Conservation (phyloP, 2,797 vertebrate species). For the Hippoglossus hippoglossus region DNA sequence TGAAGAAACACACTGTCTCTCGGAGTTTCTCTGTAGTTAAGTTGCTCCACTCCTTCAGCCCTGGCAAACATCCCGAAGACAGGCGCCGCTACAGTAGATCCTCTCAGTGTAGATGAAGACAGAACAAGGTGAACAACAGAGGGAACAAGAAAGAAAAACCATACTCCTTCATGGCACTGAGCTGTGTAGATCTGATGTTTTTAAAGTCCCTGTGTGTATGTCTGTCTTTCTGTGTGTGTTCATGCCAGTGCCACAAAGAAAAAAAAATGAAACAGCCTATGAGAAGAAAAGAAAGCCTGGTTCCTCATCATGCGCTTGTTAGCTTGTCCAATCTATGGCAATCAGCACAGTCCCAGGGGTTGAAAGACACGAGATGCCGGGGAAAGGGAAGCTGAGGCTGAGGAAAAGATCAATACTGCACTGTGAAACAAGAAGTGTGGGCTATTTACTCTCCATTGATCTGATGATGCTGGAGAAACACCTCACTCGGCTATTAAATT, state of each 20-base stretch:
- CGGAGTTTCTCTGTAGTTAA: conserved; percentile 64
- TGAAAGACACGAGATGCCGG: conserved; percentile 94
- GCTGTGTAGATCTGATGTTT: conserved; percentile 81
- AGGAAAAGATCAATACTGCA: conserved; percentile 99
- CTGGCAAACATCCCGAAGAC: conserved; percentile 68
- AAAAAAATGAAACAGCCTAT: conserved; percentile 82
- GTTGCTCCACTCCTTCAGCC: conserved; percentile 77
- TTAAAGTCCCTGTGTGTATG: conserved; percentile 81
- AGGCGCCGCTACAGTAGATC: conserved; percentile 67
- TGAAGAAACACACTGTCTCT: conserved; percentile 71
- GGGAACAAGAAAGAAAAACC: conserved; percentile 76
- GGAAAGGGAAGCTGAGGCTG: conserved; percentile 94
- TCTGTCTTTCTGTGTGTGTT: conserved; percentile 83
- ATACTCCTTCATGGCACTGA: conserved; percentile 85
- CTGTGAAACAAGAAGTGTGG: conserved; percentile 99
- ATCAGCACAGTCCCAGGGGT: conserved; percentile 98
- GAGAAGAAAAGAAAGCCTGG: conserved; percentile 87
- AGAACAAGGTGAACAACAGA: conserved; percentile 70
- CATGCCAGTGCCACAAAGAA: conserved; percentile 84
- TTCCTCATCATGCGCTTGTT: conserved; percentile 99
- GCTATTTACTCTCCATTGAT: conserved; percentile 99
- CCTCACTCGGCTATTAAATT: conserved; percentile 98
- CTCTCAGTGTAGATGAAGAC: conserved; percentile 78
- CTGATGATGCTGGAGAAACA: conserved; percentile 99
- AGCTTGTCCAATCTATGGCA: conserved; percentile 99